Evolutionary conservation across 2,888 invertebrate species (phyloP).

Genomic region (Acleris laterana): DNA sequence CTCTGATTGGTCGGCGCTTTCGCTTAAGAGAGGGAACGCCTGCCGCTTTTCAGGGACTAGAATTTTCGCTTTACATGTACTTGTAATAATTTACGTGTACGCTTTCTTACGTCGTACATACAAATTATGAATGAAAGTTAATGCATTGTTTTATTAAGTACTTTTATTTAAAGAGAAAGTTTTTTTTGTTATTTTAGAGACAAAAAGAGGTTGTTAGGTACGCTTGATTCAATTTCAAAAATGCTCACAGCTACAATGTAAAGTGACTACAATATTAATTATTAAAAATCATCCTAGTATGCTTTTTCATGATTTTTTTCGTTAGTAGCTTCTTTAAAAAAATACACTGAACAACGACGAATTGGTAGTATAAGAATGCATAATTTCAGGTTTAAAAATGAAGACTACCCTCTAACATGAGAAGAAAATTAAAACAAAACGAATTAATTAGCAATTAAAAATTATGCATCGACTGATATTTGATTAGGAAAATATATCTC

Average conservation of each 20-base stretch:
- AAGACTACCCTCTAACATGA: constrained; percentile 49
- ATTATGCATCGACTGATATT: constrained; percentile 28
- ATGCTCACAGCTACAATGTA: no score
- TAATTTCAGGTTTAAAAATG: constrained; percentile 18
- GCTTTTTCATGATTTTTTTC: no score
- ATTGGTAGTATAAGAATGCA: neutral
- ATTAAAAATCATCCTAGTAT: no score
- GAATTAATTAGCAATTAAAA: constrained; percentile 39
- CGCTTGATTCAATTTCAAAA: no score
- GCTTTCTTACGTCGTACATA: neutral
- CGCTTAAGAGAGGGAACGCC: constrained; percentile 68
- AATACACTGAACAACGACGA: constrained; percentile 1
- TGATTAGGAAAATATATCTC: constrained; percentile 26
- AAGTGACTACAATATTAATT: no score
- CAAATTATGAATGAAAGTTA: neutral
- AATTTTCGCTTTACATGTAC: constrained; percentile 3
- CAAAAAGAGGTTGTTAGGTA: no score
- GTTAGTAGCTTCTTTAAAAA: no score
- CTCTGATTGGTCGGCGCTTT: constrained; percentile 61
- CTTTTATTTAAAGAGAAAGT: no score
- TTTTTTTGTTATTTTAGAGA: no score
- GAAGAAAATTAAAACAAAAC: constrained; percentile 43
- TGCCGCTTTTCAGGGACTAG: constrained; percentile 69
- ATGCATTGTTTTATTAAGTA: neutral
- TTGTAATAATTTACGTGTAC: neutral